phyloP scores from a whole-genome alignment of 2,113 vertebrate species.

The Pygoscelis adeliae region DNA sequence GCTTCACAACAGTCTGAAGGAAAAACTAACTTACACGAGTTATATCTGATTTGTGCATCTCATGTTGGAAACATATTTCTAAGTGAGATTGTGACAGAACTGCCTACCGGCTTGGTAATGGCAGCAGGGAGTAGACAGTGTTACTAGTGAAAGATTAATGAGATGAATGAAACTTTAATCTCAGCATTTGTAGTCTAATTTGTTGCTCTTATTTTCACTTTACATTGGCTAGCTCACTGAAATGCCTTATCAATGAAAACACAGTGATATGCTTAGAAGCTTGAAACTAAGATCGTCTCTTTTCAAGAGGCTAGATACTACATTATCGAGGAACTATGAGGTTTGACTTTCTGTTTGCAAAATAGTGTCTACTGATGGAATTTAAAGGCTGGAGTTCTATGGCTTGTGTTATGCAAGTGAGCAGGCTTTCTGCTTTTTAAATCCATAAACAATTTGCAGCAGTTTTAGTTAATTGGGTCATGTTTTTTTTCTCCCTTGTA shows the following conservation, averaged over 20 bases:
- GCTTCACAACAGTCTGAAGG: background rate
- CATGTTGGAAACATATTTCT: background rate
- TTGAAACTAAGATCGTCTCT: background rate
- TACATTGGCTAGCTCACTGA: background rate
- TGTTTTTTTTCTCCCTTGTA: background rate
- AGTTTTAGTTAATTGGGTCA: background rate
- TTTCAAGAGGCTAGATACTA: background rate
- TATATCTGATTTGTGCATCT: background rate
- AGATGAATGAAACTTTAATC: slow-evolving; percentile 9
- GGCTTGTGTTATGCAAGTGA: background rate
- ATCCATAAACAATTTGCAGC: background rate
- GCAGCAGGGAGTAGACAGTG: background rate
- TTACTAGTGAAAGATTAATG: slow-evolving; percentile 20
- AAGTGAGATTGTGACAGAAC: background rate
- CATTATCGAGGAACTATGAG: rapidly evolving
- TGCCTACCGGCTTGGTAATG: background rate
- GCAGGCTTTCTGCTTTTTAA: background rate
- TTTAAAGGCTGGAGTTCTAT: background rate
- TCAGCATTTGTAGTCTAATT: background rate
- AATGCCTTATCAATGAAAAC: background rate
- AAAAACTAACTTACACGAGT: background rate
- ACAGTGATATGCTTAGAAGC: background rate
- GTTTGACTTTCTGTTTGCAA: background rate
- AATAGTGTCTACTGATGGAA: background rate
- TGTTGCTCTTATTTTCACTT: background rate